Evolutionary conservation across 92 coral and sea anemone genomes (phyloP).

Genomic region (Zoanthus sociatus): DNA sequence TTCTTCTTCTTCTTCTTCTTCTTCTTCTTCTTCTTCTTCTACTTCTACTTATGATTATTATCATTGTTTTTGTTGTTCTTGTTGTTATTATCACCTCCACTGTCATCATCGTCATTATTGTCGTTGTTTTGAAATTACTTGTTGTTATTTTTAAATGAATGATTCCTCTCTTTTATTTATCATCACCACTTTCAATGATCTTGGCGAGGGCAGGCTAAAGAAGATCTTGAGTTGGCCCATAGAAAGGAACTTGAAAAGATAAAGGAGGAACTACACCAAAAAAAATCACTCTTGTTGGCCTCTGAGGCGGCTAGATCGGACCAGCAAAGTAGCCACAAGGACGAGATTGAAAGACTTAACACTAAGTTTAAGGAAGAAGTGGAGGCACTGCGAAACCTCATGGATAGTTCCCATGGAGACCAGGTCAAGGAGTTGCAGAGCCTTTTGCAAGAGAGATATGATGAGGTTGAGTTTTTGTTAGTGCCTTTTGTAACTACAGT

Average conservation of each 20-base stretch:
- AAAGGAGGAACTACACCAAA: constrained; percentile 71
- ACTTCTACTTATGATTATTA: neutral
- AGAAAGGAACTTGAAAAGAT: constrained; percentile 73
- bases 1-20: neutral
- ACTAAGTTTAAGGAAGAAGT: constrained; percentile 58
- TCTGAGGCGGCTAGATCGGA: constrained; percentile 73
- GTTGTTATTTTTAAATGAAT: neutral
- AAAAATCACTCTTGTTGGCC: constrained; percentile 79
- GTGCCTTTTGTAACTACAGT: neutral
- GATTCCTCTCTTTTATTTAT: neutral
- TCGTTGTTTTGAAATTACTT: neutral
- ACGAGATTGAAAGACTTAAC: constrained; percentile 63
- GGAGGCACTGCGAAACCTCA: constrained; percentile 62
- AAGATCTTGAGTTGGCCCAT: constrained; percentile 88
- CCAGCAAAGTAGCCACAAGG: constrained; percentile 79
- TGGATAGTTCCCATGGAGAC: constrained; percentile 88
- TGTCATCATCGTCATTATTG: neutral
- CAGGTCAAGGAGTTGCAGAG: constrained; percentile 77
- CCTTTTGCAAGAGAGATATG: constrained; percentile 74
- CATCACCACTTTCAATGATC: neutral
- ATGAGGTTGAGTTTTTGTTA: constrained; percentile 45
- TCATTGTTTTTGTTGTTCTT: neutral
- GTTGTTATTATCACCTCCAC: neutral
- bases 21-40: neutral
- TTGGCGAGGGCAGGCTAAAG: constrained; percentile 49